These are phyloP conservation scores for Taphrorychus bicolor DNA, from an alignment of 2,888 invertebrate species.

Conservation along the genomic window DNA sequence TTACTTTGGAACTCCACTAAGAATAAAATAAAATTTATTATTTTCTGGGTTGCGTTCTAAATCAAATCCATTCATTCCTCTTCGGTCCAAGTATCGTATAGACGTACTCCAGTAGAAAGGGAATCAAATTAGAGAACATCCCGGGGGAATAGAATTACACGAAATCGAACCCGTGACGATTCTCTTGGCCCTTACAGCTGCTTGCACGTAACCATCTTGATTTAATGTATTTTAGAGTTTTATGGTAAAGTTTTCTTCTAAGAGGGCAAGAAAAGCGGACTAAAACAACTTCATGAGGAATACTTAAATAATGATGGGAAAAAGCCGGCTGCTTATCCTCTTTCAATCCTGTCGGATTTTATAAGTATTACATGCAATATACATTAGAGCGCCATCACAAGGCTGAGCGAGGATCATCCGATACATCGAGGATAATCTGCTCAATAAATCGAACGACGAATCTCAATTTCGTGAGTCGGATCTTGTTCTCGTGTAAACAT, in stretches of 20 bases:
- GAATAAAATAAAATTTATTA: neutral
- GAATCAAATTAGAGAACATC: conserved; percentile 1
- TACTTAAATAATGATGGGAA: neutral
- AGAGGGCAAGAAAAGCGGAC: neutral
- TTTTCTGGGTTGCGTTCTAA: neutral
- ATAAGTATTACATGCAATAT: neutral
- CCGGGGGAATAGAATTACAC: neutral
- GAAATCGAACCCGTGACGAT: conserved; percentile 8
- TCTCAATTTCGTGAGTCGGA: neutral
- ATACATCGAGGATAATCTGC: neutral
- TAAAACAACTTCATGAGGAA: neutral
- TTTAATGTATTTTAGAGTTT: neutral
- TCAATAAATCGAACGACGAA: neutral
- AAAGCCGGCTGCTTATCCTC: neutral
- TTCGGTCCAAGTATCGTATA: neutral
- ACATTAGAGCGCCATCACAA: neutral
- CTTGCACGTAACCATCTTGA: neutral
- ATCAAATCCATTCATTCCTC: neutral
- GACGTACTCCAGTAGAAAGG: neutral
- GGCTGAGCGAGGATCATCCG: neutral
- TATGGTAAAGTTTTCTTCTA: neutral
- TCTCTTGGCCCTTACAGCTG: neutral
- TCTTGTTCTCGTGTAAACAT: neutral
- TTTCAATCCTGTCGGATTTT: neutral
- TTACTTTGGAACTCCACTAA: too few relatives aligned